These are phyloP conservation scores for Chaitophorus viminalis DNA, from an alignment of 2,888 invertebrate genomes.

Conservation along the genomic window DNA sequence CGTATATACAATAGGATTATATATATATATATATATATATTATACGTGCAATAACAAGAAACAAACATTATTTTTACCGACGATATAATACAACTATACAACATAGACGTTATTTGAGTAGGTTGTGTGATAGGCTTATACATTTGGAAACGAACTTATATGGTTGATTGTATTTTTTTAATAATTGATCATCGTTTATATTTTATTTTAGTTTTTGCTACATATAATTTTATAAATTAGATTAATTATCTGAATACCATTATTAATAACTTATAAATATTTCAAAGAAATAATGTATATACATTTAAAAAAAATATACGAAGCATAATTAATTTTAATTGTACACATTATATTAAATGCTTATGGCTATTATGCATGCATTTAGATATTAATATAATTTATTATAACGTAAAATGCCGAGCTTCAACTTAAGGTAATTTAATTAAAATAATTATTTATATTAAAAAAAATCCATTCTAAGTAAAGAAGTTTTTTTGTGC, in stretches of 20 bases:
- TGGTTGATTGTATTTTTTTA: conserved; percentile 16
- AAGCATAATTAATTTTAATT: no score
- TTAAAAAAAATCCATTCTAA: no score
- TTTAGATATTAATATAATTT: no score
- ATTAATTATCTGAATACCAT: background rate
- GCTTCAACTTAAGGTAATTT: no score
- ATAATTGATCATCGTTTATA: background rate
- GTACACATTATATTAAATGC: no score
- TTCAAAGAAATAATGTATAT: no score
- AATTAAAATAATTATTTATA: no score
- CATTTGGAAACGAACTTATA: background rate
- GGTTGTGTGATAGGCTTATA: background rate
- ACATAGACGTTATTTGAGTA: conserved; percentile 2
- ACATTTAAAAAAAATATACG: no score
- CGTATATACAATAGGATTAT: background rate
- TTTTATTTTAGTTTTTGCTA: background rate
- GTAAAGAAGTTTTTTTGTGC: no score
- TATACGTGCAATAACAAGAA: conserved; percentile 31
- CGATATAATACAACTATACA: background rate
- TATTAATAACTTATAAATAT: background rate
- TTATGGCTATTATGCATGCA: no score
- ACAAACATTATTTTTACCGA: conserved; percentile 26
- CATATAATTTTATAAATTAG: background rate
- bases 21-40: no score
- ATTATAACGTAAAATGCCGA: no score